phyloP scores from a whole-genome alignment of 2,113 vertebrate genomes.

The Crypturellus undulatus region DNA sequence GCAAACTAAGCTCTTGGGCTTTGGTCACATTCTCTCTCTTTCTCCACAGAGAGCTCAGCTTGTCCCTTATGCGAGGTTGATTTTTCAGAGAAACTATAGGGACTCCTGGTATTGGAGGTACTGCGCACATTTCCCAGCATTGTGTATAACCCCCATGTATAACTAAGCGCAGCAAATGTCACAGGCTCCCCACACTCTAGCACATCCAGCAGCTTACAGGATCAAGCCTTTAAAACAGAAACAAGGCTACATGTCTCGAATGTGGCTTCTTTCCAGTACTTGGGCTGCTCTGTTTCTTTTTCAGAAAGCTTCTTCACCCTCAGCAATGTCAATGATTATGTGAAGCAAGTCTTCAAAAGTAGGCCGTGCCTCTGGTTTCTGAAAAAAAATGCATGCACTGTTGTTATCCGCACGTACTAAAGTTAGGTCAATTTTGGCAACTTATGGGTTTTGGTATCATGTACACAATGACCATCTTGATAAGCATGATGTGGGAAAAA shows the following conservation, averaged over 20 bases:
- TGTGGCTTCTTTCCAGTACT: neutral
- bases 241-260: neutral
- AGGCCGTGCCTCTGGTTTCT: conserved; percentile 83
- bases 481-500: neutral
- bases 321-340: conserved; percentile 77
- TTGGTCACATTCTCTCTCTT: neutral
- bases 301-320: conserved; percentile 78
- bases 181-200: neutral
- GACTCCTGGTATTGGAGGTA: neutral
- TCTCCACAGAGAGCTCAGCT: neutral
- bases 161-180: neutral
- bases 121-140: neutral
- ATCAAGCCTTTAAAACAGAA: neutral
- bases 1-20: neutral
- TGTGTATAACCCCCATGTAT: neutral
- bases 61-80: neutral
- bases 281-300: neutral
- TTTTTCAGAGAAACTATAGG: neutral
- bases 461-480: neutral
- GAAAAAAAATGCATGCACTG: conserved; percentile 35
- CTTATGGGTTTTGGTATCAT: neutral
- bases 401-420: neutral
- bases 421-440: neutral
- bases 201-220: neutral
- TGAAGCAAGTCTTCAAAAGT: conserved; percentile 79